A percentile compares a stretch with the other conserved stretches of the same genome.
Evolutionary conservation across 2,797 vertebrate species (phyloP).

Genomic region (Nothura maculosa): DNA sequence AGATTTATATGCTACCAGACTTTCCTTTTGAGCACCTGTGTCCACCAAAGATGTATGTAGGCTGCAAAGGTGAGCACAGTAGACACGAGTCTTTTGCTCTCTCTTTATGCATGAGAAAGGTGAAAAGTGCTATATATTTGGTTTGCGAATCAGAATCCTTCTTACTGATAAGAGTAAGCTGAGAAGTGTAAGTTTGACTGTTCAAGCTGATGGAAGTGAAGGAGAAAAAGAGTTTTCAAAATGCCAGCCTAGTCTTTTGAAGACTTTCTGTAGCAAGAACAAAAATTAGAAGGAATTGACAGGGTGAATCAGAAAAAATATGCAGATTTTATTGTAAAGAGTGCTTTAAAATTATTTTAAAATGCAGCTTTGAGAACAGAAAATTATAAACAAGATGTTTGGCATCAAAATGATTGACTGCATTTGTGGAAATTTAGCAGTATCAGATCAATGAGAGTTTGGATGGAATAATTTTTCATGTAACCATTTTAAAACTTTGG

Average conservation of each 20-base stretch:
- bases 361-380: slow-evolving; percentile 34
- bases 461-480: background rate
- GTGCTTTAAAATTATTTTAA: slow-evolving; percentile 36
- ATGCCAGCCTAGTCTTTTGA: background rate
- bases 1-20: background rate
- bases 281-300: background rate
- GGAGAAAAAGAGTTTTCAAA: background rate
- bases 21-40: background rate
- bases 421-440: slow-evolving; percentile 38
- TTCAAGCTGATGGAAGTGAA: background rate
- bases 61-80: background rate
- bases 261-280: background rate
- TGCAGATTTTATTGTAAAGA: background rate
- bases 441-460: slow-evolving; percentile 46
- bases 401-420: slow-evolving; percentile 12
- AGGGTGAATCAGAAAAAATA: background rate
- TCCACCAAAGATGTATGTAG: rapidly evolving
- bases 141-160: background rate
- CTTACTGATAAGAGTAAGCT: background rate
- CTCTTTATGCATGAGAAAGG: background rate
- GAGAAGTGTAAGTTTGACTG: background rate
- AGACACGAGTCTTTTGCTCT: background rate
- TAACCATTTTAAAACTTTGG: slow-evolving; percentile 43
- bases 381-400: background rate
- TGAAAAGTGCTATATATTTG: background rate